Evolutionary conservation across 2,797 vertebrate species (phyloP).

Genomic region (Cyclura pinguis): DNA sequence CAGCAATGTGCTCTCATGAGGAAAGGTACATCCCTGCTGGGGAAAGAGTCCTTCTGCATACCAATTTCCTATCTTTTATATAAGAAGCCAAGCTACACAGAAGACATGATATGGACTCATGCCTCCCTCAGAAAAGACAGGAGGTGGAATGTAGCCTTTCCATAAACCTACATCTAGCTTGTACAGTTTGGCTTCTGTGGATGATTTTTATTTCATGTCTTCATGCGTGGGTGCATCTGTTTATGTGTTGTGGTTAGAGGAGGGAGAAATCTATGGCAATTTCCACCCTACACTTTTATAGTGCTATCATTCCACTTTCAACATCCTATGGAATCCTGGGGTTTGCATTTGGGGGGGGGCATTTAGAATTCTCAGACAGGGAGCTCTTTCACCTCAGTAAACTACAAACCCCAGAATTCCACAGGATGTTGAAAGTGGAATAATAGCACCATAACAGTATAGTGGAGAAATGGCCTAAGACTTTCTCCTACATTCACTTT

Average conservation of each 20-base stretch:
- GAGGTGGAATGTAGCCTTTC: conserved; percentile 13
- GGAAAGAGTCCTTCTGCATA: conserved; percentile 18
- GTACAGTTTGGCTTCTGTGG: not conserved
- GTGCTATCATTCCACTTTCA: too few species aligned
- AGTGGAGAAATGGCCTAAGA: too few species aligned
- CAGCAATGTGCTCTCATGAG: not conserved
- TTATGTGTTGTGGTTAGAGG: too few species aligned
- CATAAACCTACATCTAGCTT: not conserved
- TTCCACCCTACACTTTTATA: too few species aligned
- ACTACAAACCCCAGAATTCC: too few species aligned
- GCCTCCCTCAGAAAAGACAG: not conserved
- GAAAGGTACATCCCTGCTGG: not conserved
- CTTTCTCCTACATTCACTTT: not conserved
- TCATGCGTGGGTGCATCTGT: not conserved
- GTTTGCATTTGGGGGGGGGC: too few species aligned
- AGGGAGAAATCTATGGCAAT: too few species aligned
- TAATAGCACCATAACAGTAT: too few species aligned
- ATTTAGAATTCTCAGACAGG: too few species aligned
- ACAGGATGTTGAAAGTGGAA: too few species aligned
- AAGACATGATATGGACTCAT: not conserved
- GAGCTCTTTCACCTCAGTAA: too few species aligned
- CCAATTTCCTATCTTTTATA: conserved; percentile 29
- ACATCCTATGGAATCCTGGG: too few species aligned
- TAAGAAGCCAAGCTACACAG: conserved; percentile 9
- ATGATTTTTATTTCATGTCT: not conserved